Evolutionary conservation across 2,888 invertebrate genomes (phyloP), one percentile per base, ranked within the genome.

Genomic region (Linnaemya tessellans): DNA sequence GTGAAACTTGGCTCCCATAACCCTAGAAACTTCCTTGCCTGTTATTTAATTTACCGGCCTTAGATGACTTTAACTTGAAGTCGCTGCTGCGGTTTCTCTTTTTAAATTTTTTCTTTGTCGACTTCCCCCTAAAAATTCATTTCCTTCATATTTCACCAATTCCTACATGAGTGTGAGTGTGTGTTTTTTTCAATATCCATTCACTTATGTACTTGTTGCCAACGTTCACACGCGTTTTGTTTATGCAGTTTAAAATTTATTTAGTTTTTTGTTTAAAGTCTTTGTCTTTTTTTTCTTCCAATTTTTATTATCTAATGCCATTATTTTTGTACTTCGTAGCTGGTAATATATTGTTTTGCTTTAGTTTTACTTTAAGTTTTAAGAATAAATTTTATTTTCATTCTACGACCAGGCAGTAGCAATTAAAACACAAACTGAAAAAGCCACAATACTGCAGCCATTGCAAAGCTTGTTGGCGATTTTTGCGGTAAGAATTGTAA

Each of bases 201-300:
- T 71, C 81, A 78, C 68, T 78, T 49, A 4, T 74, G 1, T 60
- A 58, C 56, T 74, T 70, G 64, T 60, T 74, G 38, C 20, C 35
- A 11, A 71, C 51, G 51, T 84, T 81, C 84, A 84, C 84, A 84
- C 68, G 84, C 78, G 84, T 81, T 84, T 81, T 80, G 60, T 81
- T 78, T 78, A 60, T 73, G 46, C 46, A 56, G 80, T 74, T 64
- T 56, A 49, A 78, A 78, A 84, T 78, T 78, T 74, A 80, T 54
- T 77, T 73, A 22, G 7, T 71, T 68, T 80, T 80, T 80, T 51
- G 56, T 71, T 49, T 75, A 18, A 49, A 13, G 18, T 8, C 18
- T 64, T 60, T n/a, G n/a, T n/a, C n/a, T n/a, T n/a, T n/a, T n/a
- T 64, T 4, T 82, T 64, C 15, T 56, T 43, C 13, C 30, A 54